Evolutionary conservation across 2,888 invertebrate species (phyloP).

Genomic region (Troilus luridus): DNA sequence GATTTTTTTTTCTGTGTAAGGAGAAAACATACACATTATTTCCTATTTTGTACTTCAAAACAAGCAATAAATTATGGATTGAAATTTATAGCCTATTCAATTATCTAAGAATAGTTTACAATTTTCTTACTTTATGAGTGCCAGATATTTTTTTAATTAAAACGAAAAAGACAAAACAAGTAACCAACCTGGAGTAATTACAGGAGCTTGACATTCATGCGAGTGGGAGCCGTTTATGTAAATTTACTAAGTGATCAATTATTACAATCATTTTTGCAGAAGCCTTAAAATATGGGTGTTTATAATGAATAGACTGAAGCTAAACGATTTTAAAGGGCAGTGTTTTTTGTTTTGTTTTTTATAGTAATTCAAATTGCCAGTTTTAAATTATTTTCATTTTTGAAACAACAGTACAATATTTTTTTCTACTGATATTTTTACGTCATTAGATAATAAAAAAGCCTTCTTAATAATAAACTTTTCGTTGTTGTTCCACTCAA

Average conservation of each 20-base stretch:
- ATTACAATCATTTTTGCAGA: not conserved
- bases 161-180: conserved; percentile 12
- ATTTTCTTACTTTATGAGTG: not conserved
- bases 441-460: too few relatives aligned
- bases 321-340: not conserved
- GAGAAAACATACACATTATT: not conserved
- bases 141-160: not conserved
- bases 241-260: not conserved
- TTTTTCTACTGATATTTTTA: too few relatives aligned
- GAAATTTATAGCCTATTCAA: not conserved
- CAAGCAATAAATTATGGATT: not conserved
- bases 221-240: not conserved
- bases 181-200: not conserved
- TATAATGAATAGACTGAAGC: not conserved
- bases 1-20: not conserved
- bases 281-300: not conserved
- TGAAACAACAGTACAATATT: too few relatives aligned
- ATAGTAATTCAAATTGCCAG: not conserved
- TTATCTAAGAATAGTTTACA: not conserved
- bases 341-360: not conserved
- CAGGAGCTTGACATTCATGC: not conserved
- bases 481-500: too few relatives aligned
- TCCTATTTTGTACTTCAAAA: not conserved
- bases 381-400: not conserved
- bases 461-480: too few relatives aligned